Evolutionary conservation across 2,888 invertebrate genomes (phyloP).

Genomic region (Tiliacea aurago): DNA sequence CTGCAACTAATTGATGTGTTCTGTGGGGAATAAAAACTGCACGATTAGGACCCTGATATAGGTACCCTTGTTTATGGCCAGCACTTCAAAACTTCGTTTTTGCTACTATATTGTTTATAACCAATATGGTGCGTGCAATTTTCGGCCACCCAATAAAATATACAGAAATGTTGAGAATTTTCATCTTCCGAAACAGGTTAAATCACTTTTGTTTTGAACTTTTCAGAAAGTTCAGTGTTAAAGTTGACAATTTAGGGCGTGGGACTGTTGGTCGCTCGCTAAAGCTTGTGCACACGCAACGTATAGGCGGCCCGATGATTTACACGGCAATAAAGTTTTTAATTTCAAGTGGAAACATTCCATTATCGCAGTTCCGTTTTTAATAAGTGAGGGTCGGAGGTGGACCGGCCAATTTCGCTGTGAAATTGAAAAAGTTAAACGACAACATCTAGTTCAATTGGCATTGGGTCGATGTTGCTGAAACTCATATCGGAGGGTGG

Average conservation of each 20-base stretch:
- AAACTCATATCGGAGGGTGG: conserved; percentile 64
- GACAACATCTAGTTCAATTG: conserved; percentile 77
- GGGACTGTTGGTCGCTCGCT: conserved; percentile 70
- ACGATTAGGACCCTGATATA: conserved; percentile 73
- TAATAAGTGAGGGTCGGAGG: conserved; percentile 77
- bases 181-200: conserved; percentile 69
- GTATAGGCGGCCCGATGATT: conserved; percentile 73
- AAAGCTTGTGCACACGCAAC: conserved; percentile 73
- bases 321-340: conserved; percentile 81
- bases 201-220: conserved; percentile 76
- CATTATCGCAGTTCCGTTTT: conserved; percentile 80
- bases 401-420: conserved; percentile 77
- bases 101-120: conserved; percentile 58
- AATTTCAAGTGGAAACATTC: conserved; percentile 80
- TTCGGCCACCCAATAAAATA: conserved; percentile 67
- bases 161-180: conserved; percentile 70
- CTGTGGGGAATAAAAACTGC: conserved; percentile 84
- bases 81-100: conserved; percentile 64
- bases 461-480: conserved; percentile 69
- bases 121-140: conserved; percentile 57
- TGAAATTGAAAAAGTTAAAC: conserved; percentile 83
- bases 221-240: conserved; percentile 64
- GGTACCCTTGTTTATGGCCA: conserved; percentile 57
- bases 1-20: conserved; percentile 86
- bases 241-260: conserved; percentile 75